Evolutionary conservation across 2,888 invertebrate genomes (phyloP).

Genomic region (Caenorhabditis doughertyi): DNA sequence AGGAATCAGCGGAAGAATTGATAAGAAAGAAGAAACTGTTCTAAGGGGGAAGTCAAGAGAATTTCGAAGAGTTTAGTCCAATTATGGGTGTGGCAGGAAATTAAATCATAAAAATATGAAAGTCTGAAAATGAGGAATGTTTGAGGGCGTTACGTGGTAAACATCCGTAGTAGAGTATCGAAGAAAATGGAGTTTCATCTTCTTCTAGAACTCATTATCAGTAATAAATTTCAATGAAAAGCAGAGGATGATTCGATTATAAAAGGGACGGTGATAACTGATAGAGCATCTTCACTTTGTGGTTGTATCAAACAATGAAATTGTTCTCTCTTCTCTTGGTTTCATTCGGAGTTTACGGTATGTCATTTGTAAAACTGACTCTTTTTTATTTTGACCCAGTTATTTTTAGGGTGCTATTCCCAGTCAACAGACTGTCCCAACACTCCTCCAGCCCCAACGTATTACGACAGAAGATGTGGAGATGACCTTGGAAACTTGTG

Average conservation of each 20-base stretch:
- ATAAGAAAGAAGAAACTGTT: conserved; percentile 6
- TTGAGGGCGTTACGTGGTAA: background rate
- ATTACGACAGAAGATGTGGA: conserved; percentile 45
- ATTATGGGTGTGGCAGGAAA: conserved; percentile 17
- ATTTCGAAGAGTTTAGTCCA: background rate
- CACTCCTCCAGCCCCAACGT: background rate
- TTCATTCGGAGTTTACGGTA: conserved; percentile 5
- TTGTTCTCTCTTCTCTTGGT: conserved; percentile 9
- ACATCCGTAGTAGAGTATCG: background rate
- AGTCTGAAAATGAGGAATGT: conserved; percentile 1
- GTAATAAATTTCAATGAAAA: conserved; percentile 5
- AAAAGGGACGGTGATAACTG: conserved; percentile 1
- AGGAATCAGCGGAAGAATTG: conserved; percentile 14
- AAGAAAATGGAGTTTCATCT: conserved; percentile 15
- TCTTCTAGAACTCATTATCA: conserved; percentile 7
- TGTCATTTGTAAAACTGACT: background rate
- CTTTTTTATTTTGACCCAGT: background rate
- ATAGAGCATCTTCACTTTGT: conserved; percentile 17
- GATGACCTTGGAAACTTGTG: conserved; percentile 47
- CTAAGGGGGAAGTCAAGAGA: background rate
- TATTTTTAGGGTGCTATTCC: background rate
- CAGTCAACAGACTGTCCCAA: no score
- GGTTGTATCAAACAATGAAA: conserved; percentile 7
- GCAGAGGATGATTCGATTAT: background rate
- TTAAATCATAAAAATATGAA: background rate